These are phyloP conservation scores for Habroteleia sp. DNA, from an alignment of 2,888 invertebrate species.

Conservation along the genomic window DNA sequence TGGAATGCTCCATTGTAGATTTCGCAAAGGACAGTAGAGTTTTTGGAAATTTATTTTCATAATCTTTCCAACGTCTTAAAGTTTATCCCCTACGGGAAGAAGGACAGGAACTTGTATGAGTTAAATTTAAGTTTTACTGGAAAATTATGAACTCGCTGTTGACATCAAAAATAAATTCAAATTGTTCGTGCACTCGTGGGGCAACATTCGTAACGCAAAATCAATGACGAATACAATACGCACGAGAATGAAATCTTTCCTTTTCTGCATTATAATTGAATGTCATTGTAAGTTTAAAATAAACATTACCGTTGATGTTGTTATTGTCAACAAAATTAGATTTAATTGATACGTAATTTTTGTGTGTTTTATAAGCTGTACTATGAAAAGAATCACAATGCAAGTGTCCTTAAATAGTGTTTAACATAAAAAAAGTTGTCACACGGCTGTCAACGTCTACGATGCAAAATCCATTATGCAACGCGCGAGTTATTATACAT, in stretches of 20 bases:
- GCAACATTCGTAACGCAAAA: conserved; percentile 22
- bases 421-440: conserved; percentile 53
- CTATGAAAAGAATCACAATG: conserved; percentile 37
- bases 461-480: conserved; percentile 61
- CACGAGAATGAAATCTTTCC: neutral
- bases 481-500: conserved; percentile 60
- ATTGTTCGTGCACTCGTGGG: conserved; percentile 43
- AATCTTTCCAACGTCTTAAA: conserved; percentile 40
- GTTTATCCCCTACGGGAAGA: conserved; percentile 41
- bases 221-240: conserved; percentile 32
- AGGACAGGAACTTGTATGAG: conserved; percentile 43
- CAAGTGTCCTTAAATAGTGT: conserved; percentile 46
- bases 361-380: conserved; percentile 19
- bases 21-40: conserved; percentile 24
- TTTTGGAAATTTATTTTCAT: conserved; percentile 36
- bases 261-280: too few relatives aligned
- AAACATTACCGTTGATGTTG: too few relatives aligned
- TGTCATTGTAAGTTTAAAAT: too few relatives aligned
- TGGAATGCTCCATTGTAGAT: conserved; percentile 16
- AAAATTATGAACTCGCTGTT: conserved; percentile 57
- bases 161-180: conserved; percentile 60
- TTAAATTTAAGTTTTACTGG: conserved; percentile 48
- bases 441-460: conserved; percentile 55
- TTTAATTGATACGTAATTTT: conserved; percentile 10
- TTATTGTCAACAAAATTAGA: conserved; percentile 2